Evolutionary conservation across 2,888 invertebrate genomes (phyloP).

Genomic region (Drosophila affinis): DNA sequence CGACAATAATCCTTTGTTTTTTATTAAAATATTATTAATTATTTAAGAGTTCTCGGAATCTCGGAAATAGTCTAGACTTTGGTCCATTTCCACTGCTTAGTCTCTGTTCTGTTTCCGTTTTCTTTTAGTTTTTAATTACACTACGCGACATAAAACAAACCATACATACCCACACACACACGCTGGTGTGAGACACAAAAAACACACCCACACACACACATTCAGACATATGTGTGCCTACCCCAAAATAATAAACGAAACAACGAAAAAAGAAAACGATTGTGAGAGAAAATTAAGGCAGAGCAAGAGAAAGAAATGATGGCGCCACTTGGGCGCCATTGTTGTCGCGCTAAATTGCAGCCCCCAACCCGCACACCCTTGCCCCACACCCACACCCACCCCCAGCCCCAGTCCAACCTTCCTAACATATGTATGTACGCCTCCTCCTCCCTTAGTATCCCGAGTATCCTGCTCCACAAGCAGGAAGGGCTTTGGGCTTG

Average conservation of each 20-base stretch:
- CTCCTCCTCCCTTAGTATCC: slow-evolving; percentile 1
- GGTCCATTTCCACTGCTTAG: no score
- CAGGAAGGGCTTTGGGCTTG: slow-evolving; percentile 8
- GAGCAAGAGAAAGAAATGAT: slow-evolving; percentile 15
- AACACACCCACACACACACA: background rate
- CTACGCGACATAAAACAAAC: slow-evolving; percentile 1
- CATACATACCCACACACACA: slow-evolving; percentile 10
- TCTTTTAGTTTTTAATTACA: slow-evolving; percentile 32
- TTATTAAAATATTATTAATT: no score
- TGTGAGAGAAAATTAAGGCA: slow-evolving; percentile 15
- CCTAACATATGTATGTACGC: background rate
- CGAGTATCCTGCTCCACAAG: background rate
- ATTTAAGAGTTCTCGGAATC: no score
- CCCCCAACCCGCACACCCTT: background rate
- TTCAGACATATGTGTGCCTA: slow-evolving; percentile 15
- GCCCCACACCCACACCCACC: no score
- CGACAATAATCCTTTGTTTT: no score
- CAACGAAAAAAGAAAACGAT: background rate
- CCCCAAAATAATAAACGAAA: background rate
- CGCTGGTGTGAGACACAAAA: background rate
- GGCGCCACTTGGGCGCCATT: slow-evolving; percentile 48
- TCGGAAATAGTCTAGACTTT: no score
- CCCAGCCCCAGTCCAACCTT: slow-evolving; percentile 7
- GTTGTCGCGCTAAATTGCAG: slow-evolving; percentile 64
- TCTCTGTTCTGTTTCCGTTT: background rate